Evolutionary conservation across 2,113 vertebrate species (phyloP).

Genomic region (Pseudopipra pipra): DNA sequence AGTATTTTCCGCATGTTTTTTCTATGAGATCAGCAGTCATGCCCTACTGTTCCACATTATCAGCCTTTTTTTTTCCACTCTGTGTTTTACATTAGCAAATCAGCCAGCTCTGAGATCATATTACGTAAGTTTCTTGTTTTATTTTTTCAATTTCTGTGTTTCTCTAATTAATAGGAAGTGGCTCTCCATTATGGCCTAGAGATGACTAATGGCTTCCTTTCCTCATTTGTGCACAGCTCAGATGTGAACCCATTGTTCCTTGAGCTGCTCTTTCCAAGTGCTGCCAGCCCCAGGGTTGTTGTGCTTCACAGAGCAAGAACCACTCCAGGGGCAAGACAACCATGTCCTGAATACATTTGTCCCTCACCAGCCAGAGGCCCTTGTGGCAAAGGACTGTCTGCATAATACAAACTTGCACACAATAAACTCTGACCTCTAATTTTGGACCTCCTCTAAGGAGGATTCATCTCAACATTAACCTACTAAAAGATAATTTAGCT

Average conservation of each 20-base stretch:
- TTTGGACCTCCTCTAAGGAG: background rate
- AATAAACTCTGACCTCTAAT: background rate
- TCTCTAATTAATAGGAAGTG: conserved; percentile 59
- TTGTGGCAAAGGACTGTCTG: background rate
- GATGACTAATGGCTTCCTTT: conserved; percentile 58
- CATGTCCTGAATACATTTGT: background rate
- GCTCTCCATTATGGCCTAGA: conserved; percentile 9
- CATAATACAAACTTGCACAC: background rate
- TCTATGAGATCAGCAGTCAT: conserved; percentile 61
- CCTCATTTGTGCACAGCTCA: background rate
- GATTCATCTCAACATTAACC: background rate
- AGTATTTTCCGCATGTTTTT: conserved; percentile 62
- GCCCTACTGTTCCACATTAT: conserved; percentile 65
- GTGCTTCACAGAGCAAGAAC: background rate
- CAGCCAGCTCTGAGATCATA: conserved; percentile 26
- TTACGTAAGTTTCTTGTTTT: conserved; percentile 23
- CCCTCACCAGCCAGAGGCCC: background rate
- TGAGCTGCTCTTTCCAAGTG: conserved; percentile 12
- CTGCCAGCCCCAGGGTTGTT: background rate
- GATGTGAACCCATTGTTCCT: conserved; percentile 23
- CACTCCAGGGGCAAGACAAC: background rate
- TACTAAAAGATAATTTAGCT: background rate
- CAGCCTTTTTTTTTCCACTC: conserved; percentile 21
- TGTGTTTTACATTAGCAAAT: conserved; percentile 37
- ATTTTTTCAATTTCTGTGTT: conserved; percentile 23